Base-by-base conservation (phyloP, 2,888 invertebrate genomes). In the Leptinotarsa peninsularis region DNA sequence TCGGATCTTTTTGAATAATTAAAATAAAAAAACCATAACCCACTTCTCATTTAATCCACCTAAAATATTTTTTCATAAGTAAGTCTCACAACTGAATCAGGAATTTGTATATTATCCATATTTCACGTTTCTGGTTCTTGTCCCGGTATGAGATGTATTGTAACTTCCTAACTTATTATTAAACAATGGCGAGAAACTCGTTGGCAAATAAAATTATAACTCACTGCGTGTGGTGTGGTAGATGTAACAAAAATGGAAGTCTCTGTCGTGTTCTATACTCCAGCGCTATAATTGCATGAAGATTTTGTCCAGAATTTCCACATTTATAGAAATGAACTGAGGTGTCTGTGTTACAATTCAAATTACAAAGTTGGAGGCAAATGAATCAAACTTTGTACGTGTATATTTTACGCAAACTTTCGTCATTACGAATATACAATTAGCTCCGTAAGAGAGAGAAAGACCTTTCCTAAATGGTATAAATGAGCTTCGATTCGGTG, bases 331-430 rank as follows among this genome's bases (percentile, higher is more conserved):
- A 82, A 82, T 82, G 81, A 81, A 82, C 81, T 81, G 81, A 81
- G 82, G 83, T 84, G 82, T 82, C 82, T 82, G 80, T 81, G 81
- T 83, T 82, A 84, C 83, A 83, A 82, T 83, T 82, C 83, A 83
- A 84, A 84, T 84, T 83, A 83, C 82, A 80, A 83, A 84, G 82
- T 83, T 83, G 79, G 77, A 78, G 82, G 81, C 81, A 82, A 85
- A 84, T 83, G 84, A 84, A 84, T 84, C 84, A 84, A 84, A 85
- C 84, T 85, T 85, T 84, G 83, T 81, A 82, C 82, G 82, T 82
- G 82, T 84, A 83, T 84, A 85, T 84, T 85, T 85, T 84, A 82
- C 81, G 77, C 73, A 80, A 85, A 85, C 84, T 84, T 85, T 84
- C 82, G 84, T 84, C 84, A 84, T 84, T 84, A 83, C 80, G 81